Evolutionary conservation across 2,113 vertebrate genomes (phyloP).

Genomic region (Leptodactylus fuscus): DNA sequence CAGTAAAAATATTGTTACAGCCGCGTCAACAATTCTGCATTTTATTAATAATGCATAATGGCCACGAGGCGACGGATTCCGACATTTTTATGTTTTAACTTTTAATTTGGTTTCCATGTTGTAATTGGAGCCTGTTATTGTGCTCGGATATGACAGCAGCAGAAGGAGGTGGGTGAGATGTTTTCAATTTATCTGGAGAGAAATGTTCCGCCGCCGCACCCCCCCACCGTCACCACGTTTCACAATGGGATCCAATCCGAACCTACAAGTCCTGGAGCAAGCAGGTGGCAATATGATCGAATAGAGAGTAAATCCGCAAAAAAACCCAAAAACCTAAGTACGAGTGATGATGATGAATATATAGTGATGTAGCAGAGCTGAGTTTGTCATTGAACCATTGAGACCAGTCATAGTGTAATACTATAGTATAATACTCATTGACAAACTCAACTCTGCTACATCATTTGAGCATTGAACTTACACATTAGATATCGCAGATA

Average conservation of each 20-base stretch:
- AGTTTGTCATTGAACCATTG: neutral
- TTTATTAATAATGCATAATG: constrained; percentile 53
- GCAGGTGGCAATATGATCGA: neutral
- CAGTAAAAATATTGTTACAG: constrained; percentile 50
- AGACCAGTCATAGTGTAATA: no score
- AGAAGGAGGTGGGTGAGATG: constrained; percentile 48
- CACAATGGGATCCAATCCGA: neutral
- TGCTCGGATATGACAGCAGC: constrained; percentile 69
- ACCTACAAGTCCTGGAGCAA: neutral
- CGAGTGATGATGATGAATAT: no score
- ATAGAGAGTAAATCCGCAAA: neutral
- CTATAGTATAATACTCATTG: no score
- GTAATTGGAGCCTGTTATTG: constrained; percentile 72
- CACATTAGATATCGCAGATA: neutral
- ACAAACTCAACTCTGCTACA: neutral
- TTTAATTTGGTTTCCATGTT: constrained; percentile 73
- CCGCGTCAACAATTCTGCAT: constrained; percentile 15
- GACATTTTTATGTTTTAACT: constrained; percentile 64
- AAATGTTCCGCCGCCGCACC: neutral
- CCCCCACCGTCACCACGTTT: neutral
- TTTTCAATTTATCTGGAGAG: constrained; percentile 14
- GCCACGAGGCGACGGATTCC: constrained; percentile 71
- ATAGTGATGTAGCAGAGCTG: neutral
- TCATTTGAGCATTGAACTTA: neutral
- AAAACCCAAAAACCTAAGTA: no score